These are phyloP conservation scores for Daubentonia madagascariensis DNA, from an alignment of 2,113 vertebrate species.

Conservation along the genomic window DNA sequence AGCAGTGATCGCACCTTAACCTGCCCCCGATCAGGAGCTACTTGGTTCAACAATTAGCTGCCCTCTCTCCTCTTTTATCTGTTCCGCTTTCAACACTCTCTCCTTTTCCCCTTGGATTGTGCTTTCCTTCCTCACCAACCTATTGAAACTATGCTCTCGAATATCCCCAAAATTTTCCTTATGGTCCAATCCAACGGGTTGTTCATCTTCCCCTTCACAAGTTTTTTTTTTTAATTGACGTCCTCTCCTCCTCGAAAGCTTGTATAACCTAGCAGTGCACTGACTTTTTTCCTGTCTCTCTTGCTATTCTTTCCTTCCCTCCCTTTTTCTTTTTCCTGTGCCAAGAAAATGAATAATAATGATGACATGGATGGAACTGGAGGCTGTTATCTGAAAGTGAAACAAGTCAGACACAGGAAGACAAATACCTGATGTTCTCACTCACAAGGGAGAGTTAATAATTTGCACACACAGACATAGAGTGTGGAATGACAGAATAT, in stretches of 20 bases:
- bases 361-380: neutral
- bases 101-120: neutral
- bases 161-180: neutral
- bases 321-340: neutral
- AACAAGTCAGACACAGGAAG: neutral
- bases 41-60: neutral
- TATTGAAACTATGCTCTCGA: neutral
- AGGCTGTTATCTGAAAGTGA: neutral
- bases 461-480: neutral
- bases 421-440: neutral
- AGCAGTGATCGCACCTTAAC: too few species aligned
- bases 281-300: neutral
- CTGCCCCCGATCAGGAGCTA: neutral
- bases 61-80: neutral
- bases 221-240: neutral
- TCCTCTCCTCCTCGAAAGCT: neutral
- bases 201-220: neutral
- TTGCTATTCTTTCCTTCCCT: neutral
- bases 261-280: neutral
- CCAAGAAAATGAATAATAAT: neutral
- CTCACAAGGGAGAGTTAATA: neutral
- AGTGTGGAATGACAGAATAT: neutral
- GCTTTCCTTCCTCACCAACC: neutral
- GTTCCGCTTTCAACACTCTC: neutral
- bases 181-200: neutral